A percentile compares a stretch with the other conserved stretches of the same genome.
phyloP scores from a whole-genome alignment of 2,113 vertebrate species.

The Sorex araneus region DNA sequence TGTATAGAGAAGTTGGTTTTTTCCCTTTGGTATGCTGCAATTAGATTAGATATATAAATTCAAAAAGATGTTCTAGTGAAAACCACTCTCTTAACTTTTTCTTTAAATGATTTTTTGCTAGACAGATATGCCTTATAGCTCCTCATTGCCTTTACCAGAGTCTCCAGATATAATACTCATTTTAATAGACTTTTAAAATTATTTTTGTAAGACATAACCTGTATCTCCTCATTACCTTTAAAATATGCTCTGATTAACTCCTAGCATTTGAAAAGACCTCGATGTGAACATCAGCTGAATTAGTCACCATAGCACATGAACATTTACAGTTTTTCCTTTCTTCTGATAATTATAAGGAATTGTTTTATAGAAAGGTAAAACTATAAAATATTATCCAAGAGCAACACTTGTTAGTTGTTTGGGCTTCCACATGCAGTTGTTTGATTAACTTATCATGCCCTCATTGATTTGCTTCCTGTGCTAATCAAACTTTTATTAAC shows the following conservation, averaged over 20 bases:
- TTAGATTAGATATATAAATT: neutral
- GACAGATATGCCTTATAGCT: neutral
- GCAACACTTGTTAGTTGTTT: neutral
- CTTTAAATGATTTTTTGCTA: conserved; percentile 44
- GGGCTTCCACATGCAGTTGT: neutral
- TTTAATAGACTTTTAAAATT: conserved; percentile 9
- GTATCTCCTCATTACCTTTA: neutral
- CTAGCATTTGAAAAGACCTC: conserved; percentile 46
- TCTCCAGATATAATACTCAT: conserved; percentile 5
- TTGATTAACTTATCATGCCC: neutral
- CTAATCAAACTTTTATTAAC: conserved; percentile 22
- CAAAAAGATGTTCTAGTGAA: neutral
- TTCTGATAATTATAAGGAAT: conserved; percentile 19
- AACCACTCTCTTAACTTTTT: neutral
- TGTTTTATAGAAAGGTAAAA: neutral
- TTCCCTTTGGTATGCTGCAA: neutral
- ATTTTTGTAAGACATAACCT: conserved; percentile 11
- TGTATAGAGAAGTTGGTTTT: neutral
- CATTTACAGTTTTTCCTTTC: neutral
- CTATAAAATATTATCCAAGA: neutral
- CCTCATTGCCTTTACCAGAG: neutral
- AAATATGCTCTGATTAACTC: neutral
- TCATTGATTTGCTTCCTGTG: conserved; percentile 10
- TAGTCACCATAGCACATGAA: neutral
- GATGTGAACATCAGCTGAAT: neutral